Percentiles rank a stretch among this genome's conserved stretches.
Evolutionary conservation across 2,113 vertebrate genomes (phyloP).

Genomic region (Tretioscincus oriximinensis): DNA sequence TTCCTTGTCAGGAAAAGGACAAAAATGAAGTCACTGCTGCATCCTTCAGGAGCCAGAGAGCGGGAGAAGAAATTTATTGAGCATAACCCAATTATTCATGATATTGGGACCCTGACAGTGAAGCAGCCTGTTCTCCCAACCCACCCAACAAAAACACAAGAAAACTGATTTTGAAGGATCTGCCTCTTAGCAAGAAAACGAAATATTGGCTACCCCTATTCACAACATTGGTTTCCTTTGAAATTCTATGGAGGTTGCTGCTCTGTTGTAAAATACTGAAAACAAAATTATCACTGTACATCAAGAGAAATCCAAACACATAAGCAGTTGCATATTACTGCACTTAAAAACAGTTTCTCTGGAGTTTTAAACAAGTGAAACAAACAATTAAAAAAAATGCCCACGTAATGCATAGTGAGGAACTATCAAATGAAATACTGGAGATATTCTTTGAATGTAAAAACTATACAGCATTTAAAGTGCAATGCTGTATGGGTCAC

Average conservation of each 20-base stretch:
- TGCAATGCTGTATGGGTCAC: conserved; percentile 70
- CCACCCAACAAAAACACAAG: conserved; percentile 3
- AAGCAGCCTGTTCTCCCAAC: too few species aligned
- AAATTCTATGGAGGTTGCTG: conserved; percentile 33
- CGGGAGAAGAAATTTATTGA: not conserved
- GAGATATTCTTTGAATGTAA: conserved; percentile 66
- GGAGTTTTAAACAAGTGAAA: conserved; percentile 37
- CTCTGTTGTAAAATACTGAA: conserved; percentile 55
- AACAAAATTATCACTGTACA: conserved; percentile 52
- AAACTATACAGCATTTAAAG: conserved; percentile 73
- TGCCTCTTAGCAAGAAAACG: conserved; percentile 19
- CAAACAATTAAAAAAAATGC: conserved; percentile 61
- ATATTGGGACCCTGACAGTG: not conserved
- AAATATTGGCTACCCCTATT: conserved; percentile 17
- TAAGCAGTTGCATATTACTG: conserved; percentile 41
- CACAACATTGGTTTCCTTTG: conserved; percentile 34
- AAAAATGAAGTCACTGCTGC: conserved; percentile 10
- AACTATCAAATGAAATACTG: conserved; percentile 71
- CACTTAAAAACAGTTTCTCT: conserved; percentile 25
- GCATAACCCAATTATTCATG: conserved; percentile 20
- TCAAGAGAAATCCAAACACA: conserved; percentile 29
- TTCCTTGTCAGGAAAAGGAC: conserved; percentile 10
- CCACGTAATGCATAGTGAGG: conserved; percentile 65
- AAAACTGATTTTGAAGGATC: conserved; percentile 37
- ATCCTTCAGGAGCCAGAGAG: conserved; percentile 11